phyloP scores from a whole-genome alignment of 1,140 invertebrate species.

The Argopecten irradians region DNA sequence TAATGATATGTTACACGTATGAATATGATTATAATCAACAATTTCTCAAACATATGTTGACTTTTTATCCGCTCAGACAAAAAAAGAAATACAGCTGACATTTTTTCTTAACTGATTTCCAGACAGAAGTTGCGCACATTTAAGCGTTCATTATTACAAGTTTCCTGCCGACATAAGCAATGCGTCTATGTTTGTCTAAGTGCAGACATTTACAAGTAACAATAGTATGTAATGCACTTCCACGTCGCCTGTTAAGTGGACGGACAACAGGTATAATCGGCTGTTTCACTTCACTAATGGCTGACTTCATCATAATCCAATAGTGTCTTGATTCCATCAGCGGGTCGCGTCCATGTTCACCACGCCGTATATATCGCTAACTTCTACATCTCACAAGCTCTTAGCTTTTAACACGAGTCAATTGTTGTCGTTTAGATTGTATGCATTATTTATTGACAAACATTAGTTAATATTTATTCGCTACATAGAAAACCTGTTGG shows the following conservation, averaged over 20 bases:
- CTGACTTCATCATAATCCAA: conserved; percentile 15
- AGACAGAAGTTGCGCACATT: neutral
- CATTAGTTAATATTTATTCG: neutral
- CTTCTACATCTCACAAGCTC: conserved; percentile 20
- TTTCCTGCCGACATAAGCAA: neutral
- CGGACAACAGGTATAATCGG: neutral
- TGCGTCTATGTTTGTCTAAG: neutral
- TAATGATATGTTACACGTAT: too few species aligned
- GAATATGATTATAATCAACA: too few species aligned
- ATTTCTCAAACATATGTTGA: too few species aligned
- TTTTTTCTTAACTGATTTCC: neutral
- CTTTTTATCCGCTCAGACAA: too few species aligned
- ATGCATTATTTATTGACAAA: conserved; percentile 23
- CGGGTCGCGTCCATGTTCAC: neutral
- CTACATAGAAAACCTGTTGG: neutral
- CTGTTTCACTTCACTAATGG: conserved; percentile 17
- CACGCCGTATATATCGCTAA: neutral
- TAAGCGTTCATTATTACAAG: neutral
- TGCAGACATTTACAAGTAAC: neutral
- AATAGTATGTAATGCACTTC: neutral
- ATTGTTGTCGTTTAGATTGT: neutral
- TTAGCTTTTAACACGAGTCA: conserved; percentile 17
- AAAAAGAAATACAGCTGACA: neutral
- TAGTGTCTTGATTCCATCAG: neutral
- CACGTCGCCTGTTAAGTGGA: neutral